Percentiles rank a stretch among this genome's conserved stretches.
Conservation (phyloP, 2,888 invertebrate genomes). For the Meteorus cinctellus region DNA sequence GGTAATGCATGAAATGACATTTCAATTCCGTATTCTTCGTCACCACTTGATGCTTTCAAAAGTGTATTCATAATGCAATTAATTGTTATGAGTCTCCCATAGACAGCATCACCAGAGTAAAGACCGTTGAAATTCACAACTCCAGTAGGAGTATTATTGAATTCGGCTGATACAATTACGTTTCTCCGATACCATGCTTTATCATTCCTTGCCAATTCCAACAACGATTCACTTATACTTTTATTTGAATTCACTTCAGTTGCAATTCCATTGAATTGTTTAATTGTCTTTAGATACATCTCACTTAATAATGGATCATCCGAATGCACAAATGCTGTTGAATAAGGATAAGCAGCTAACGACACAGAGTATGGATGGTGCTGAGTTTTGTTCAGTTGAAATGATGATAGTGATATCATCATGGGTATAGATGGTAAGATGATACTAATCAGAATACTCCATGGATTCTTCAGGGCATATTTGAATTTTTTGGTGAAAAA, state of each 20-base stretch:
- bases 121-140: conserved; percentile 67
- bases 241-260: conserved; percentile 40
- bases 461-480: conserved; percentile 65
- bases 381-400: conserved; percentile 59
- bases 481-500: conserved; percentile 68
- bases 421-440: conserved; percentile 65
- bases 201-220: conserved; percentile 68
- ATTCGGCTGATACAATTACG: conserved; percentile 75
- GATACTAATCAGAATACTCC: conserved; percentile 62
- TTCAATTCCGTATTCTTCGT: conserved; percentile 60
- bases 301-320: conserved; percentile 49
- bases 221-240: conserved; percentile 64
- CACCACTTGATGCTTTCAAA: conserved; percentile 59
- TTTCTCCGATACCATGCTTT: conserved; percentile 74
- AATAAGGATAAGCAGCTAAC: conserved; percentile 63
- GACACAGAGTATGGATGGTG: conserved; percentile 61
- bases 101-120: conserved; percentile 75
- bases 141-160: conserved; percentile 59
- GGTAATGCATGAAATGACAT: conserved; percentile 62
- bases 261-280: conserved; percentile 54
- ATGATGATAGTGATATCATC: conserved; percentile 65
- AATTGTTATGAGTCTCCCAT: conserved; percentile 76
- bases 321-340: conserved; percentile 63
- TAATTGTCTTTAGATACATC: conserved; percentile 55
- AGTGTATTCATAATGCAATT: conserved; percentile 75